A percentile compares a stretch with the other conserved stretches of the same genome.
phyloP scores from a whole-genome alignment of 1,140 invertebrate species.

The Apis laboriosa region DNA sequence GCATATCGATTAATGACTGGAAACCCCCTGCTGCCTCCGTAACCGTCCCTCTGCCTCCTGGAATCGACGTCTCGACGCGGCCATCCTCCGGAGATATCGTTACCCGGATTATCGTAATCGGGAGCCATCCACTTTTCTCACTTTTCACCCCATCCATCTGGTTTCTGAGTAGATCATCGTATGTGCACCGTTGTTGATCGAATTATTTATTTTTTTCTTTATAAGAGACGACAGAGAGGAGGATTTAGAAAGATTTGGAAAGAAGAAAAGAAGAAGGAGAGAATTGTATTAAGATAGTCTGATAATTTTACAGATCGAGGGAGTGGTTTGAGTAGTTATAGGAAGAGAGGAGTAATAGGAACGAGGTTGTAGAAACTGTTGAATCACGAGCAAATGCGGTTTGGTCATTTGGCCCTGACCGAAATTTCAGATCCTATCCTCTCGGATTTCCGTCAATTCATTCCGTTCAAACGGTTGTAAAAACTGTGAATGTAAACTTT shows the following conservation, averaged over 20 bases:
- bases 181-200: too few relatives aligned
- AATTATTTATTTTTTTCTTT: too few relatives aligned
- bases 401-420: background rate
- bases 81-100: slow-evolving; percentile 41
- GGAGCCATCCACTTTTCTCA: background rate
- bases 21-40: slow-evolving; percentile 43
- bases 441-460: background rate
- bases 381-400: background rate
- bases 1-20: slow-evolving; percentile 74
- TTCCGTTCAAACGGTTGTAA: background rate
- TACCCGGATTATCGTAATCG: slow-evolving; percentile 37
- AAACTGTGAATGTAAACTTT: background rate
- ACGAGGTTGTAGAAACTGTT: background rate
- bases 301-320: too few relatives aligned
- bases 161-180: too few relatives aligned
- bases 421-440: background rate
- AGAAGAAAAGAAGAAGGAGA: background rate
- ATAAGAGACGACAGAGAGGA: too few relatives aligned
- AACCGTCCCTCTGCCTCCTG: slow-evolving; percentile 22
- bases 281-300: too few relatives aligned
- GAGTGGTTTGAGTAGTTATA: too few relatives aligned
- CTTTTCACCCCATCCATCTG: too few relatives aligned
- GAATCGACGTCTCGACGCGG: slow-evolving; percentile 39
- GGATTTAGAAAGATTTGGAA: background rate
- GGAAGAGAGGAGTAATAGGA: too few relatives aligned